These are phyloP conservation scores for Parapsyche elsis DNA, from an alignment of 1,140 invertebrate species.

Conservation along the genomic window DNA sequence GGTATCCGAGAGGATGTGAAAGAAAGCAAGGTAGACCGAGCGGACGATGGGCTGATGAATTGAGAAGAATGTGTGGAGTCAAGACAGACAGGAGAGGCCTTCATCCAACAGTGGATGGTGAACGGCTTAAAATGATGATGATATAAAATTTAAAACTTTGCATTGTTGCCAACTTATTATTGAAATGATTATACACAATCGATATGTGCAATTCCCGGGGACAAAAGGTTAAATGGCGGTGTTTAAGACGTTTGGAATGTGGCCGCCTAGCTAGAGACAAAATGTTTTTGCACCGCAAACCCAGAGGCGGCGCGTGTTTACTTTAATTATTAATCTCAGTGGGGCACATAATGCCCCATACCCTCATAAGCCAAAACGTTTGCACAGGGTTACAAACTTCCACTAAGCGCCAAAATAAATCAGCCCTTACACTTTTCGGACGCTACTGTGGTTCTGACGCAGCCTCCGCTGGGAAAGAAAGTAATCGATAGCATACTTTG, in stretches of 20 bases:
- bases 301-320: conserved; percentile 38
- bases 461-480: no score
- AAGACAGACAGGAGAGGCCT: no score
- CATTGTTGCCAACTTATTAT: no score
- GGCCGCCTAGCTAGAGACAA: not conserved
- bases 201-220: not conserved
- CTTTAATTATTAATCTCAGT: conserved; percentile 44
- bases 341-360: conserved; percentile 23
- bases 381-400: conserved; percentile 1
- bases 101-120: no score
- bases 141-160: no score
- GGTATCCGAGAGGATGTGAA: no score
- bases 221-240: conserved; percentile 1
- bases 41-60: no score
- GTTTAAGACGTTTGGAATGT: not conserved
- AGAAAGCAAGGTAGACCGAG: no score
- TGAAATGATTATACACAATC: not conserved
- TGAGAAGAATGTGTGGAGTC: no score
- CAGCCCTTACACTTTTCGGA: not conserved
- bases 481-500: no score
- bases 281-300: conserved; percentile 1
- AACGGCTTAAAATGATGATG: no score
- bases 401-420: conserved; percentile 30
- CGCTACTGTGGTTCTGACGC: no score
- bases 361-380: conserved; percentile 3